These are phyloP conservation scores for Acrocephalus kingi DNA, from an alignment of 2,113 vertebrate species.

Conservation along the genomic window DNA sequence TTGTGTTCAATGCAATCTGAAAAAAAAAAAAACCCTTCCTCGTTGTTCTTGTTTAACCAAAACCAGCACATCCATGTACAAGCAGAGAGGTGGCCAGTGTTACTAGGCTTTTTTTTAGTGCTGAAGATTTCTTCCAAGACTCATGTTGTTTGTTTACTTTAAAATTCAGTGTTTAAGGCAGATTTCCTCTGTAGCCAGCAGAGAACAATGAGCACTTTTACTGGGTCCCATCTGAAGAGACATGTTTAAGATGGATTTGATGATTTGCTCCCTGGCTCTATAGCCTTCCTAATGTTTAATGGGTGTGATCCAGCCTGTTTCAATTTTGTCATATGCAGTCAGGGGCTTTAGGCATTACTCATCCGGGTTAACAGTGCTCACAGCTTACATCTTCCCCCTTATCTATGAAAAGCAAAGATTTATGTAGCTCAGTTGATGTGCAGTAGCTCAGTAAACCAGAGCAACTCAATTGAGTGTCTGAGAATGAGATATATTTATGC, in stretches of 20 bases:
- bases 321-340: not conserved
- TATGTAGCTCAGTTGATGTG: not conserved
- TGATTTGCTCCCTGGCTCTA: not conserved
- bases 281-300: not conserved
- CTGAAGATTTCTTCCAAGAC: not conserved
- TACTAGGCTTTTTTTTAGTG: not conserved
- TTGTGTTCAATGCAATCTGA: not conserved
- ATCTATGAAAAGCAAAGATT: constrained; percentile 5
- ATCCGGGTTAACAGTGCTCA: not conserved
- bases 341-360: not conserved
- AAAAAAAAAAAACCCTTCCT: not conserved
- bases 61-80: not conserved
- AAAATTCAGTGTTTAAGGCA: not conserved
- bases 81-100: not conserved
- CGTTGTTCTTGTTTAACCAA: not conserved
- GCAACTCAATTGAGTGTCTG: not conserved
- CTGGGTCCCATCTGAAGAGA: not conserved
- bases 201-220: not conserved
- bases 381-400: not conserved
- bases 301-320: not conserved
- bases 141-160: not conserved
- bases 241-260: not conserved
- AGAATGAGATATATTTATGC: not conserved
- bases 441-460: not conserved
- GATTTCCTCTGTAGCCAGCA: not conserved